Evolutionary conservation across 2,113 vertebrate species (phyloP).

Genomic region (Daubentonia madagascariensis): DNA sequence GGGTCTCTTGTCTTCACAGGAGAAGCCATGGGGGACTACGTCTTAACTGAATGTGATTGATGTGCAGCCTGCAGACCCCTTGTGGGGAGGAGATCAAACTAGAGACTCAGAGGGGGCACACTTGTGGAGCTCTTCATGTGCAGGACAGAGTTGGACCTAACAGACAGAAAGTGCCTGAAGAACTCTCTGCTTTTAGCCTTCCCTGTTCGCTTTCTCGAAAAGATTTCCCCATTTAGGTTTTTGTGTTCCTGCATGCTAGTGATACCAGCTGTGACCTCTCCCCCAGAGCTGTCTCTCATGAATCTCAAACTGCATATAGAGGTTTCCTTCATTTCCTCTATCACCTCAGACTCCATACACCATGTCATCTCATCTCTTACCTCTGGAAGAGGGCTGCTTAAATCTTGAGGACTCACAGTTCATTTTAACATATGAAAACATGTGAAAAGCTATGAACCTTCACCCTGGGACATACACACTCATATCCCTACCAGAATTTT

Average conservation of each 20-base stretch:
- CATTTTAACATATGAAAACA: neutral
- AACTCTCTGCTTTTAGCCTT: neutral
- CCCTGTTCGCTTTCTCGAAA: neutral
- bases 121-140: neutral
- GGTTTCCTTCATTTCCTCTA: neutral
- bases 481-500: neutral
- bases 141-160: neutral
- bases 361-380: neutral
- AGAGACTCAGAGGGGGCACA: neutral
- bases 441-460: neutral
- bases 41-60: slow-evolving; percentile 26
- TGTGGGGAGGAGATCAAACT: neutral
- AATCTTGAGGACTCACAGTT: neutral
- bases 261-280: too few relatives aligned
- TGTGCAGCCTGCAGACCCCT: neutral
- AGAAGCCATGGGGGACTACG: slow-evolving; percentile 22
- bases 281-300: neutral
- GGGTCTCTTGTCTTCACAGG: slow-evolving; percentile 44
- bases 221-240: neutral
- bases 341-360: neutral
- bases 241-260: neutral
- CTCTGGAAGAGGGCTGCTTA: neutral
- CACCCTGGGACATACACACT: neutral
- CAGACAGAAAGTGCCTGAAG: neutral
- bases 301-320: neutral